Base-by-base conservation (phyloP, 2,888 invertebrate species). In the Perizoma flavofasciatum region DNA sequence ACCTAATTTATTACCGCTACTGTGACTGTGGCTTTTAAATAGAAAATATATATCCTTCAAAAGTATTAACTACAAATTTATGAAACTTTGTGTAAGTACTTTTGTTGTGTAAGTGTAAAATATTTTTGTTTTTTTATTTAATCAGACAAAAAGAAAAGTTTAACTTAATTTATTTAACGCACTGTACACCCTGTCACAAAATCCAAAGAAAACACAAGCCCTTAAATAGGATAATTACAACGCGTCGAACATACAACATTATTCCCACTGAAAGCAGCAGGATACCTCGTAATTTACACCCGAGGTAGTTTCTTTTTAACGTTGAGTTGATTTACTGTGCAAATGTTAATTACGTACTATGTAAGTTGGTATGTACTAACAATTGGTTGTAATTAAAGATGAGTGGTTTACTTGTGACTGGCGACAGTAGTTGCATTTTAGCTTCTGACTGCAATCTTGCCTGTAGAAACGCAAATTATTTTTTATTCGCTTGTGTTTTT, bases 201-300 rank as follows among this genome's bases (percentile, higher is more conserved):
- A 57, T 49, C 52, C 54, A 66, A 66, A 61, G 59, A 65, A 66
- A 58, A 53, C 40, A 59, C 57, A 35, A 59, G 52, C 59, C 58
- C 47, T 41, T 59, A 55, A 67, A 67, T 65, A 62, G 62, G 56
- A 63, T 69, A 70, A 72, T 71, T 71, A 66, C 67, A 50, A 55
- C 60, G 47, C 57, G 65, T 69, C 59, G 65, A 65, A 63, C 58
- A 57, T 58, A 58, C 68, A 64, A 55, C 67, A 62, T 67, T 53
- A 66, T 69, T 69, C 63, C 57, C 49, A 34, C 68, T 68, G 67
- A 68, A 59, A 61, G 22, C 76, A 73, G 75, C 78, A 70, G 77
- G 79, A 69, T 65, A 68, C 71, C 77, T 72, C 76, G 76, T 79
- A 76, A 78, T 79, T 78, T 74, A 72, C 74, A 70, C 70, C 60